Conservation (phyloP, 2,797 vertebrate species). For the Sebastes hubbsi region DNA sequence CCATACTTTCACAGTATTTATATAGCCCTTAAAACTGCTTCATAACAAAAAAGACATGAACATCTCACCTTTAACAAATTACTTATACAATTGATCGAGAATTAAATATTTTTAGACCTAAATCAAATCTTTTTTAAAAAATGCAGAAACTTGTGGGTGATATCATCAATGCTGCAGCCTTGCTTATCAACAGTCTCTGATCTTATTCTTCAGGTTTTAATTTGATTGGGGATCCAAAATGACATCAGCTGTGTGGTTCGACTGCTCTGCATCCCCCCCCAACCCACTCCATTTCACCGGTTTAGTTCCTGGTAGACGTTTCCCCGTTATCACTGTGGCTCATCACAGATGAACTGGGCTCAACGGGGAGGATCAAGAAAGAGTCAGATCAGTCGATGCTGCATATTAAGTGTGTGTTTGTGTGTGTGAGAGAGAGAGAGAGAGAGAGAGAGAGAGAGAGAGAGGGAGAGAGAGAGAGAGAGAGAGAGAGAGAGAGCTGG, state of each 20-base stretch:
- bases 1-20: too few relatives aligned
- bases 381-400: conserved; percentile 45
- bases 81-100: accelerated
- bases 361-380: conserved; percentile 53
- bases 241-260: not conserved
- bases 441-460: not conserved
- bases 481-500: not conserved
- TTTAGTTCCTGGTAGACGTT: conserved; percentile 2
- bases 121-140: not conserved
- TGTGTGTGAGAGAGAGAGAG: not conserved
- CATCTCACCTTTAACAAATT: too few relatives aligned
- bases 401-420: conserved; percentile 19
- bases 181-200: not conserved
- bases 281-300: not conserved
- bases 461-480: not conserved
- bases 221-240: not conserved
- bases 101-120: not conserved
- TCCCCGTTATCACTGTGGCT: conserved; percentile 27
- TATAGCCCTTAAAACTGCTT: too few relatives aligned
- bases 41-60: too few relatives aligned
- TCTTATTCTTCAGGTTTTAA: not conserved
- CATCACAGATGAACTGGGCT: conserved; percentile 45
- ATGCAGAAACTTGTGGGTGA: not conserved
- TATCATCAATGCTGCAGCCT: not conserved
- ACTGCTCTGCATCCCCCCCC: not conserved